A percentile compares a stretch with the other conserved stretches of the same genome.
phyloP scores from a whole-genome alignment of 1,140 invertebrate genomes.

The Protaetia brevitarsis region DNA sequence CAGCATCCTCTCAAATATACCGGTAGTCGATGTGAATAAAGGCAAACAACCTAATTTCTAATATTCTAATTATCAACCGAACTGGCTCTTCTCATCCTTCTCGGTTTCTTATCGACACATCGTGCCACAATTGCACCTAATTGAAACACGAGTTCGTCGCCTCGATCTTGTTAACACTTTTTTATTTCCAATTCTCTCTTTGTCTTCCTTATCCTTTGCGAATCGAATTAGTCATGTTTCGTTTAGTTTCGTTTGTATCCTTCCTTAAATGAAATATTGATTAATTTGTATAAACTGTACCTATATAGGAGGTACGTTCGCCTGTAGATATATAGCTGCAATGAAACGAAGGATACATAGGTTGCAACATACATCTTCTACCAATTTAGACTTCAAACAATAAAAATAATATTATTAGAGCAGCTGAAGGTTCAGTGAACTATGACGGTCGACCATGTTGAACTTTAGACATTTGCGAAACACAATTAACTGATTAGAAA shows the following conservation, averaged over 20 bases:
- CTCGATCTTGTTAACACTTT: background rate
- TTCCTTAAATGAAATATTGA: background rate
- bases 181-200: background rate
- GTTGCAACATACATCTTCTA: background rate
- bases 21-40: constrained; percentile 16
- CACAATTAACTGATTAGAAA: background rate
- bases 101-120: background rate
- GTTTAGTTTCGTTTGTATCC: background rate
- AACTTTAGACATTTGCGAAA: background rate
- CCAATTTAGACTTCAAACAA: background rate
- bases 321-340: background rate
- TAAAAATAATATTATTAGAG: background rate
- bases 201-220: background rate
- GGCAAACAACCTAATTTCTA: constrained; percentile 12
- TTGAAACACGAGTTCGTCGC: constrained; percentile 10
- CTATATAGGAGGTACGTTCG: too few relatives aligned
- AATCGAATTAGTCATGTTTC: constrained; percentile 8
- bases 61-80: constrained; percentile 8
- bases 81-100: background rate
- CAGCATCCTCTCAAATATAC: constrained; percentile 14
- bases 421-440: background rate
- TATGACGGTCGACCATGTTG: background rate
- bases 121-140: background rate
- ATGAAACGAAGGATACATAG: background rate
- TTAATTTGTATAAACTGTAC: too few relatives aligned